Evolutionary conservation across 2,797 vertebrate species (phyloP).

Genomic region (Hemitrygon akajei): DNA sequence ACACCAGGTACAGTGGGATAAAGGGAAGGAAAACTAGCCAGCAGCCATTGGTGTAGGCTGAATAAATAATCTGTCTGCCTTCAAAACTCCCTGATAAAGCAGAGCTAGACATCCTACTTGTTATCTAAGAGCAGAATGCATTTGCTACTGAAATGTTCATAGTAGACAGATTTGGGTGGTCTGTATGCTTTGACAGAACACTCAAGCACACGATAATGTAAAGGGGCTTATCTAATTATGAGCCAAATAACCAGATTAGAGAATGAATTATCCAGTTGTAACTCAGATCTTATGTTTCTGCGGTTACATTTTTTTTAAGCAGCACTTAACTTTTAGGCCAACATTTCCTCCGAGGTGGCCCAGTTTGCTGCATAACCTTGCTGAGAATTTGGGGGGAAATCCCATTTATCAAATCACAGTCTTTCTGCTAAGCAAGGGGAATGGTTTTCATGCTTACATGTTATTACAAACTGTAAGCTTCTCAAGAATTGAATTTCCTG

Average conservation of each 20-base stretch:
- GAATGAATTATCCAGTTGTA: not conserved
- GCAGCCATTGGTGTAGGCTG: not conserved
- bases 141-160: not conserved
- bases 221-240: not conserved
- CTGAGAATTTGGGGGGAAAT: not conserved
- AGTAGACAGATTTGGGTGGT: not conserved
- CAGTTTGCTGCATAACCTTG: not conserved
- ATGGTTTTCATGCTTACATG: too few species aligned
- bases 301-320: too few species aligned
- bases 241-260: not conserved
- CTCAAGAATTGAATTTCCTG: not conserved
- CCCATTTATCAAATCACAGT: not conserved
- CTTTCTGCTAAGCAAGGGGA: not conserved
- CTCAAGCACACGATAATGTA: not conserved
- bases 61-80: conserved; percentile 3
- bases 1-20: not conserved
- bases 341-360: not conserved
- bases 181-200: not conserved
- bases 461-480: not conserved
- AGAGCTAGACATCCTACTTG: not conserved
- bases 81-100: not conserved
- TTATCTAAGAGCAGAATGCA: not conserved
- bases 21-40: not conserved
- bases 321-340: too few species aligned
- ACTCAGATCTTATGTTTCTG: not conserved